These are phyloP conservation scores for Strigamia crassipes DNA, from an alignment of 2,888 invertebrate genomes.

Conservation along the genomic window DNA sequence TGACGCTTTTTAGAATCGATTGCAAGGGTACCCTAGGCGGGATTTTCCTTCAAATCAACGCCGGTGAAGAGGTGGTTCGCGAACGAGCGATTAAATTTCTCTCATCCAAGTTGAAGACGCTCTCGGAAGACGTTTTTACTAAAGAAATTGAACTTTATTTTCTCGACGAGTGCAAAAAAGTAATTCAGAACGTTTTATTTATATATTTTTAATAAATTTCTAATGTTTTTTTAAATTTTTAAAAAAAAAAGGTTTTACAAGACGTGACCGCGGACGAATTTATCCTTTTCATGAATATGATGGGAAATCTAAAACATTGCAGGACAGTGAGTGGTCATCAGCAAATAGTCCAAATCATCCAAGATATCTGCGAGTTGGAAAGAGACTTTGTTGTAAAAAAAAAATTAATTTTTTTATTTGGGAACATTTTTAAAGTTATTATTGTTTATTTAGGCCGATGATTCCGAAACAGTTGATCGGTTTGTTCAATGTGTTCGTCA, in stretches of 20 bases:
- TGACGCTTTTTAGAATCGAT: conserved; percentile 75
- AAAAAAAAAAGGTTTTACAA: conserved; percentile 56
- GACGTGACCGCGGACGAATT: conserved; percentile 92
- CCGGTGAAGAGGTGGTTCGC: conserved; percentile 75
- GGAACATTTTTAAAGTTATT: neutral
- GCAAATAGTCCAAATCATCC: conserved; percentile 81
- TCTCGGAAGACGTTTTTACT: conserved; percentile 77
- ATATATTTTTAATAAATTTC: neutral
- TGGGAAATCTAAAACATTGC: conserved; percentile 79
- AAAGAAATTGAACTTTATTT: conserved; percentile 85
- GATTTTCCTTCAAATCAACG: conserved; percentile 71
- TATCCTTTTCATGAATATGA: conserved; percentile 81
- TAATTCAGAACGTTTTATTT: conserved; percentile 55
- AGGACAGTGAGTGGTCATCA: conserved; percentile 82
- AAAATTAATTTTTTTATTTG: no score
- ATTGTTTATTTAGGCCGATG: conserved; percentile 56
- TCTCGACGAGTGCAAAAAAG: conserved; percentile 82
- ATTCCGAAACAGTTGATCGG: conserved; percentile 66
- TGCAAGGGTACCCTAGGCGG: conserved; percentile 71
- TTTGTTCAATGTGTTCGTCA: conserved; percentile 84
- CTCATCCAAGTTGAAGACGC: conserved; percentile 76
- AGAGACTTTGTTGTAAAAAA: conserved; percentile 58
- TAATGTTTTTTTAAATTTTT: conserved; percentile 44
- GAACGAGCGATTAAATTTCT: conserved; percentile 88
- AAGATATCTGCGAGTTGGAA: conserved; percentile 83